Conservation (phyloP, 2,888 invertebrate species). For the Erebia palarica region DNA sequence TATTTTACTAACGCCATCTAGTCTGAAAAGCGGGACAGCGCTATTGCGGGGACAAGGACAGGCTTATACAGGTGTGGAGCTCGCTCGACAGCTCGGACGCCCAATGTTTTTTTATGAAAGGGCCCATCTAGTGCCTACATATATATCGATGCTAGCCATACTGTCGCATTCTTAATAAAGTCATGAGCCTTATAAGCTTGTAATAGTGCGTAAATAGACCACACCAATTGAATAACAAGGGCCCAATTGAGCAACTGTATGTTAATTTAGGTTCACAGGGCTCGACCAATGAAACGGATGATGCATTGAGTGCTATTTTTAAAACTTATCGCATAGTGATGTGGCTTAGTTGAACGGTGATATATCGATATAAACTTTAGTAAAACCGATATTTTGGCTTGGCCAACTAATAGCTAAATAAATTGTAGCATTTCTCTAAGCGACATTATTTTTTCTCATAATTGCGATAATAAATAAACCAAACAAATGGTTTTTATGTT, state of each 20-base stretch:
- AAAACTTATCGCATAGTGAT: slow-evolving; percentile 29
- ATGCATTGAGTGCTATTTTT: slow-evolving; percentile 32
- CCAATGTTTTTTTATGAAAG: too few relatives aligned
- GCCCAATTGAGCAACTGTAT: slow-evolving; percentile 43
- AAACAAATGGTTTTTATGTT: too few relatives aligned
- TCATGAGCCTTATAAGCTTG: neutral
- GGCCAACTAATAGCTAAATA: too few relatives aligned
- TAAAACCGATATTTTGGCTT: slow-evolving; percentile 11
- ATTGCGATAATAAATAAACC: too few relatives aligned
- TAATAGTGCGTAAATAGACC: slow-evolving; percentile 16
- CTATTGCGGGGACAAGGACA: too few relatives aligned
- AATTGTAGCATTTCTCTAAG: too few relatives aligned
- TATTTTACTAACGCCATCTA: too few relatives aligned
- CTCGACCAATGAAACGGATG: slow-evolving; percentile 22
- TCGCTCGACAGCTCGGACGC: too few relatives aligned
- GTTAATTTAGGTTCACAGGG: slow-evolving; percentile 39
- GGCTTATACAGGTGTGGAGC: too few relatives aligned
- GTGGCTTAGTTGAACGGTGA: slow-evolving; percentile 1
- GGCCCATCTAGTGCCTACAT: too few relatives aligned
- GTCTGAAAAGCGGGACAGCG: too few relatives aligned
- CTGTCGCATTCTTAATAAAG: neutral
- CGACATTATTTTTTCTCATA: neutral
- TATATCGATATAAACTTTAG: neutral
- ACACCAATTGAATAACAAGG: slow-evolving; percentile 39
- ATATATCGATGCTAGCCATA: neutral